phyloP scores from a whole-genome alignment of 2,888 invertebrate genomes.

The Noctua comes region DNA sequence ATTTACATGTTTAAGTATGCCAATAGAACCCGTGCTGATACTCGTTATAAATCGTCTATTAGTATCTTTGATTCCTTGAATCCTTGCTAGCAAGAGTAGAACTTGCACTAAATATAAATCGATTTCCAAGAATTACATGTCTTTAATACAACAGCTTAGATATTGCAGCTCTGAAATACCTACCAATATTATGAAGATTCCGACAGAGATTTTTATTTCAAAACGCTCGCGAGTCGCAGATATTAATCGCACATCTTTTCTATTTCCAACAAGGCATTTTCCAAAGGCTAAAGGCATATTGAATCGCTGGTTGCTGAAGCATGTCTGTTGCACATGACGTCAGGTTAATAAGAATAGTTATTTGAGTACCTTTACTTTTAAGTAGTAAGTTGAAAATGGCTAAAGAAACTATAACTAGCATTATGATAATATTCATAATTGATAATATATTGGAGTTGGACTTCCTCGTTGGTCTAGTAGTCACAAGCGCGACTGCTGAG shows the following conservation, averaged over 20 bases:
- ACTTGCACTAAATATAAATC: not conserved
- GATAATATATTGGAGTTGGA: not conserved
- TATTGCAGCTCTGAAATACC: not conserved
- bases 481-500: not conserved
- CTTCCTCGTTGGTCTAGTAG: not conserved
- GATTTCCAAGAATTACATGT: not conserved
- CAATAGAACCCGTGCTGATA: not conserved
- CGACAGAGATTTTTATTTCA: not conserved
- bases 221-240: not conserved
- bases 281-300: slow-evolving; percentile 16
- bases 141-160: not conserved
- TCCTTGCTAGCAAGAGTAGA: not conserved
- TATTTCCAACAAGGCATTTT: not conserved
- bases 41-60: not conserved
- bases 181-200: not conserved
- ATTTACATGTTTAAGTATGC: not conserved
- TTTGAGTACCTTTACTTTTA: not conserved
- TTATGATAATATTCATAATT: not conserved
- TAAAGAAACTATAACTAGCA: not conserved
- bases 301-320: slow-evolving; percentile 18
- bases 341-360: not conserved
- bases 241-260: slow-evolving; percentile 8
- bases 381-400: not conserved
- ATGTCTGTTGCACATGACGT: not conserved
- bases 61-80: not conserved